Percentiles rank a stretch among this genome's conserved stretches.
Conservation (phyloP, 2,888 invertebrate genomes). For the Phortica magna region DNA sequence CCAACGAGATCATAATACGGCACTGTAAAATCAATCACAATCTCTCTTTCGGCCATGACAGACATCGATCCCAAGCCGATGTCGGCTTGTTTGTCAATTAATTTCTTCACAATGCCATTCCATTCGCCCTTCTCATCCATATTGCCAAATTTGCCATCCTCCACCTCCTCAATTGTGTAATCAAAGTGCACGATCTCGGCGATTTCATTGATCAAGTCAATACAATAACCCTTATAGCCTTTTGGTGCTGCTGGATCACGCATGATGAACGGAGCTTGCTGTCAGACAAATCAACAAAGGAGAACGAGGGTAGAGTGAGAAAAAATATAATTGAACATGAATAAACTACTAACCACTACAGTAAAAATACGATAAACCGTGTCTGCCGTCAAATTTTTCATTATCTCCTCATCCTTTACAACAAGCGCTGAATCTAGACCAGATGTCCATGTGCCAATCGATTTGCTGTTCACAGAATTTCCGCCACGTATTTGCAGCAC, state of each 20-base stretch:
- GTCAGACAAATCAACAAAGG: constrained; percentile 34
- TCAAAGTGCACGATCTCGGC: constrained; percentile 91
- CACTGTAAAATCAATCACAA: constrained; percentile 98
- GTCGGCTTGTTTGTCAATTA: constrained; percentile 92
- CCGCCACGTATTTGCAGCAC: constrained; percentile 86
- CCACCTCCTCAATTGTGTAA: constrained; percentile 90
- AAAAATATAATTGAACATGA: not conserved
- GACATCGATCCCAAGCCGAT: constrained; percentile 96
- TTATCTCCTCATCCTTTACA: constrained; percentile 82
- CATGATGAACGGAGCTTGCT: constrained; percentile 92
- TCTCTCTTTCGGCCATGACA: constrained; percentile 98
- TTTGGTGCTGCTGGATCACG: constrained; percentile 83
- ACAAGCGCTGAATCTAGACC: constrained; percentile 84
- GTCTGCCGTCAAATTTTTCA: constrained; percentile 88
- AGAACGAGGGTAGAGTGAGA: not conserved
- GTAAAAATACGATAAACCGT: constrained; percentile 93
- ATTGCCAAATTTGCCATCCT: constrained; percentile 91
- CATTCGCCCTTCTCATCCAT: constrained; percentile 92
- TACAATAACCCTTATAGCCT: constrained; percentile 92
- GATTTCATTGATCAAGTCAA: constrained; percentile 94
- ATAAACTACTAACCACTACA: constrained; percentile 83
- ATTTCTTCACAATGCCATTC: constrained; percentile 90
- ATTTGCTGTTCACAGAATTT: constrained; percentile 84
- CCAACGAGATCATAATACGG: constrained; percentile 99
- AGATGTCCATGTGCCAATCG: constrained; percentile 88